A percentile compares a stretch with the other conserved stretches of the same genome.
phyloP scores from a whole-genome alignment of 2,888 invertebrate genomes.

The Imbricaverruca yamaguchii region DNA sequence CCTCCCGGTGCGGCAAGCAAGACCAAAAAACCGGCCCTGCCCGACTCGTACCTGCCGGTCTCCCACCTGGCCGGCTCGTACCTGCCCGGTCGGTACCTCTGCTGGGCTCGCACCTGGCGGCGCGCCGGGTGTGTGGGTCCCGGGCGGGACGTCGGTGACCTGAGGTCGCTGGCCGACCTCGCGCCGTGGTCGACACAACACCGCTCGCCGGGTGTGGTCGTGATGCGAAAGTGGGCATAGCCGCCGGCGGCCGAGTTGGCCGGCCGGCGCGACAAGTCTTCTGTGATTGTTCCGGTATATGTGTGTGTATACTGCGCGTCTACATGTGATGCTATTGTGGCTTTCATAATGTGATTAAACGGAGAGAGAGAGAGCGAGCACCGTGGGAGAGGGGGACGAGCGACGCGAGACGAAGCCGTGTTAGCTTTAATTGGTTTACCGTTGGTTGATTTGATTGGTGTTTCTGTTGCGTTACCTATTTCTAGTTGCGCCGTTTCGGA shows the following conservation, averaged over 20 bases:
- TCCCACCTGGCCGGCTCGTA: too few species aligned
- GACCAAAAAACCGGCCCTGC: too few species aligned
- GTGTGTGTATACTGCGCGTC: not conserved
- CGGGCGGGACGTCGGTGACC: not conserved
- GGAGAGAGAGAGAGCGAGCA: too few species aligned
- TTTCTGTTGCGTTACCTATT: constrained; percentile 6
- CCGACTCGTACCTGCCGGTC: too few species aligned
- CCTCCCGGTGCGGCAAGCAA: too few species aligned
- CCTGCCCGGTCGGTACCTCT: too few species aligned
- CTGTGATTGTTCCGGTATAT: constrained; percentile 1
- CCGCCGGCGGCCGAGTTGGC: not conserved
- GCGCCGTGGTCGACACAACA: not conserved
- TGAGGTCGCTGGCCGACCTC: not conserved
- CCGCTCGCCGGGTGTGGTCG: not conserved
- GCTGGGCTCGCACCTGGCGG: not conserved
- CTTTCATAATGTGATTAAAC: constrained; percentile 14
- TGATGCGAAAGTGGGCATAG: not conserved
- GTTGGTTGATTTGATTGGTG: not conserved
- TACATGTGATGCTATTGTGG: constrained; percentile 3
- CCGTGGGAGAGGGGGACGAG: not conserved
- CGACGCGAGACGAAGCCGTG: not conserved
- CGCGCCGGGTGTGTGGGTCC: not conserved
- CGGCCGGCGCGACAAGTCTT: not conserved
- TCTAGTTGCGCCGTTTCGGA: not conserved
- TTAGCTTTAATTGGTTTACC: constrained; percentile 19